Percentiles rank a stretch among this genome's conserved stretches.
Evolutionary conservation across 2,797 vertebrate genomes (phyloP).

Genomic region (Mormyrops attenuatus): DNA sequence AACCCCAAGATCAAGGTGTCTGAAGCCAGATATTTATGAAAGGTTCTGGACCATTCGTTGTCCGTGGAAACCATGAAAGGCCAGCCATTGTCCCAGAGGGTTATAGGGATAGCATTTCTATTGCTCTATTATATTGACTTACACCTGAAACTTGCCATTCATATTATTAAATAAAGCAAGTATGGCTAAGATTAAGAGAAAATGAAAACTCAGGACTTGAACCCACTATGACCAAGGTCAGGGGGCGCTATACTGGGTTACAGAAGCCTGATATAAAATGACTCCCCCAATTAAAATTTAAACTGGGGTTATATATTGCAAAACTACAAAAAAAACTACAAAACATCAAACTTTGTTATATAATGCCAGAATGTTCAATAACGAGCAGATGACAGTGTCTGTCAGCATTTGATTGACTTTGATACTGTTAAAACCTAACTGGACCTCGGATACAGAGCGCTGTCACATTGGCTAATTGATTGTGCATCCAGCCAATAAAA

Average conservation of each 20-base stretch:
- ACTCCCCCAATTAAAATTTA: background rate
- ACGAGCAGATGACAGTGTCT: background rate
- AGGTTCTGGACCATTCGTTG: background rate
- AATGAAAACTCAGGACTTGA: background rate
- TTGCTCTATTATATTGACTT: background rate
- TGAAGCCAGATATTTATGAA: background rate
- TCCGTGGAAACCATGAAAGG: background rate
- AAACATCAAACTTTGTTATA: background rate
- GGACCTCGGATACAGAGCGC: background rate
- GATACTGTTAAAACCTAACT: background rate
- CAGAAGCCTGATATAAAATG: background rate
- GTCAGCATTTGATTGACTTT: background rate
- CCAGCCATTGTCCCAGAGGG: background rate
- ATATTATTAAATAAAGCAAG: background rate
- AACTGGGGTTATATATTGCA: background rate
- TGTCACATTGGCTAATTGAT: background rate
- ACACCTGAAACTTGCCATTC: background rate
- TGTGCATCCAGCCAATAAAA: background rate
- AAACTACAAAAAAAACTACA: background rate
- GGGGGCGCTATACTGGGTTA: background rate
- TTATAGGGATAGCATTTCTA: background rate
- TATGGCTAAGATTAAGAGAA: background rate
- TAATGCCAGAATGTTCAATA: background rate
- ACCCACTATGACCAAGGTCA: background rate
- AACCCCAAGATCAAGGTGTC: background rate